Evolutionary conservation across 92 coral and sea anemone genomes (phyloP).

Genomic region (Ricordea florida): DNA sequence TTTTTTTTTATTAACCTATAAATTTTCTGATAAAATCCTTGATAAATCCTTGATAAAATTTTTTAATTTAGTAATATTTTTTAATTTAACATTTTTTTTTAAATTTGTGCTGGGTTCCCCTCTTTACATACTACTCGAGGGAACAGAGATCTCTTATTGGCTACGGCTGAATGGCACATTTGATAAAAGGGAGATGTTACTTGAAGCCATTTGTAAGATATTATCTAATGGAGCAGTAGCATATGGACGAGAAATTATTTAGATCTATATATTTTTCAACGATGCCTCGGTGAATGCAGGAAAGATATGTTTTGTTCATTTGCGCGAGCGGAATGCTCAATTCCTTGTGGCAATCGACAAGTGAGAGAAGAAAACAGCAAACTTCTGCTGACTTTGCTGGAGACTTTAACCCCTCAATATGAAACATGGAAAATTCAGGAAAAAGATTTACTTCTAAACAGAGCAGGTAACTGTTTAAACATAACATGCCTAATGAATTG

Average conservation of each 20-base stretch:
- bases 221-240: neutral
- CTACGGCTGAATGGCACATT: neutral
- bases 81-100: no score
- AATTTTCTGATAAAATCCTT: no score
- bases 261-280: slow-evolving; percentile 11
- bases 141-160: slow-evolving; percentile 2
- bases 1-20: no score
- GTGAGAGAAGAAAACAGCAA: neutral
- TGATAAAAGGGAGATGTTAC: neutral
- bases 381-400: neutral
- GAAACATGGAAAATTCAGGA: neutral
- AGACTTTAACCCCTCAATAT: neutral
- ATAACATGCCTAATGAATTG: no score
- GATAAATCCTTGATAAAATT: no score
- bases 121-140: no score
- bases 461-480: neutral
- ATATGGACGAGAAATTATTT: neutral
- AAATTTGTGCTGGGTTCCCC: no score
- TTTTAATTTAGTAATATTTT: no score
- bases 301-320: neutral
- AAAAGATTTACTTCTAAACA: slow-evolving; percentile 4
- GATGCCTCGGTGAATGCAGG: neutral
- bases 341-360: neutral
- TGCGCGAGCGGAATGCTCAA: neutral
- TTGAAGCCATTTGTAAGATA: neutral